Conservation (phyloP, 1,140 invertebrate genomes). For the Andricus grossulariae region DNA sequence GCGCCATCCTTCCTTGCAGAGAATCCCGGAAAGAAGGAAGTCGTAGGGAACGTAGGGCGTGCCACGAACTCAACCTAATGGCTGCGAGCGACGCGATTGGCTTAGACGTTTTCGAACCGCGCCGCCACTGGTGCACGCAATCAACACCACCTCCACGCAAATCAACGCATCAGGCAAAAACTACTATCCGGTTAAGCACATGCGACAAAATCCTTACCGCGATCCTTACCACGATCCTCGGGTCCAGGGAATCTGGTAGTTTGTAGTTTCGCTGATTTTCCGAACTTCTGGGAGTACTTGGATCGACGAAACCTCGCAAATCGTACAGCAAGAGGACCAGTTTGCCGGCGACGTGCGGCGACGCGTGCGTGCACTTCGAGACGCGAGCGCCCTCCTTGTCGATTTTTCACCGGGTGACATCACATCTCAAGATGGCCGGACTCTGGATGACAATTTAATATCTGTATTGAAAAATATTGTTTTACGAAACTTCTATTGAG, state of each 20-base stretch:
- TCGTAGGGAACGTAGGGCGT: slow-evolving; percentile 71
- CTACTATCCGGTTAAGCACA: slow-evolving; percentile 40
- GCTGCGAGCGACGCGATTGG: slow-evolving; percentile 55
- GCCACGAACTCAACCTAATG: slow-evolving; percentile 64
- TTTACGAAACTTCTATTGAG: no score
- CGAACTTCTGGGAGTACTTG: slow-evolving; percentile 37
- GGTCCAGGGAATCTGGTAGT: slow-evolving; percentile 40
- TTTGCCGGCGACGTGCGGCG: slow-evolving; percentile 58
- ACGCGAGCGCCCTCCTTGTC: not conserved
- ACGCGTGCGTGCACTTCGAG: slow-evolving; percentile 47
- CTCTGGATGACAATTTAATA: no score
- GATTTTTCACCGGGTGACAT: not conserved
- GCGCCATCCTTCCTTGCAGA: slow-evolving; percentile 82
- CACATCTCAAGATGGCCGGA: no score
- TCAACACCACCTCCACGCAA: slow-evolving; percentile 51
- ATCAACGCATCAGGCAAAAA: slow-evolving; percentile 49
- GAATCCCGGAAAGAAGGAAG: slow-evolving; percentile 74
- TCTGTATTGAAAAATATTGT: no score
- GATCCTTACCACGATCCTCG: slow-evolving; percentile 46
- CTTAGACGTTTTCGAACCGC: slow-evolving; percentile 31
- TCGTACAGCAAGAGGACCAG: slow-evolving; percentile 56
- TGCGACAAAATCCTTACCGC: slow-evolving; percentile 42
- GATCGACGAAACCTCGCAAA: slow-evolving; percentile 53
- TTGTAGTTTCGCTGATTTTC: slow-evolving; percentile 49
- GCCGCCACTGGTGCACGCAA: slow-evolving; percentile 48